Evolutionary conservation across 1,140 invertebrate genomes (phyloP).

Genomic region (Mactra quadrangularis): DNA sequence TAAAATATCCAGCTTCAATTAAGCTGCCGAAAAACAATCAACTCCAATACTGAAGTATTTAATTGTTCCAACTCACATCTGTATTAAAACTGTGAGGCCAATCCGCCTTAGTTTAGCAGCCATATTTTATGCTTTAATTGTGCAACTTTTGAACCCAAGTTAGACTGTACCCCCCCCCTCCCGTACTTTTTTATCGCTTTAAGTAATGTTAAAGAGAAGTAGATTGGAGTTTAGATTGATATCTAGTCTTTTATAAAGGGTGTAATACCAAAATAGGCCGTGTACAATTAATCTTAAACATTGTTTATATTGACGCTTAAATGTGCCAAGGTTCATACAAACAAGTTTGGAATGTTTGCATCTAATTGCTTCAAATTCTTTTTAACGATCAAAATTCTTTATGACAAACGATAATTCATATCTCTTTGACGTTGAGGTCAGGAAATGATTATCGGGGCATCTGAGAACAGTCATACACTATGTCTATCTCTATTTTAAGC

Average conservation of each 20-base stretch:
- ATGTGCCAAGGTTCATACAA: neutral
- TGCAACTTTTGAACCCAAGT: no score
- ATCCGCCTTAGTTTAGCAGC: no score
- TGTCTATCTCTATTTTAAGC: constrained; percentile 1
- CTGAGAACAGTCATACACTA: constrained; percentile 12
- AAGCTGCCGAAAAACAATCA: no score
- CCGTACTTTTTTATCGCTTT: constrained; percentile 34
- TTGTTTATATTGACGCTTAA: constrained; percentile 28
- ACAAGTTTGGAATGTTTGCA: constrained; percentile 23
- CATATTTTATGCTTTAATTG: no score
- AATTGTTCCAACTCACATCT: no score
- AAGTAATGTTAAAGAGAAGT: constrained; percentile 45
- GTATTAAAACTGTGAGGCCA: no score
- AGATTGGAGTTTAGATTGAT: constrained; percentile 6
- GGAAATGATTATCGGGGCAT: constrained; percentile 36
- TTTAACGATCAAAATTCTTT: constrained; percentile 19
- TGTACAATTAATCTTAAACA: constrained; percentile 12
- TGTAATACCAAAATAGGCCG: constrained; percentile 33
- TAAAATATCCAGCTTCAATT: no score
- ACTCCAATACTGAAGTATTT: no score
- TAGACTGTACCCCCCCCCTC: no score
- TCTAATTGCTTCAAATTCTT: constrained; percentile 29
- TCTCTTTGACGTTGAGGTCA: constrained; percentile 37
- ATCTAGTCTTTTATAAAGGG: constrained; percentile 16
- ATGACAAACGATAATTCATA: constrained; percentile 19